Conservation (phyloP, 2,888 invertebrate genomes). For the Tiliacea citrago region DNA sequence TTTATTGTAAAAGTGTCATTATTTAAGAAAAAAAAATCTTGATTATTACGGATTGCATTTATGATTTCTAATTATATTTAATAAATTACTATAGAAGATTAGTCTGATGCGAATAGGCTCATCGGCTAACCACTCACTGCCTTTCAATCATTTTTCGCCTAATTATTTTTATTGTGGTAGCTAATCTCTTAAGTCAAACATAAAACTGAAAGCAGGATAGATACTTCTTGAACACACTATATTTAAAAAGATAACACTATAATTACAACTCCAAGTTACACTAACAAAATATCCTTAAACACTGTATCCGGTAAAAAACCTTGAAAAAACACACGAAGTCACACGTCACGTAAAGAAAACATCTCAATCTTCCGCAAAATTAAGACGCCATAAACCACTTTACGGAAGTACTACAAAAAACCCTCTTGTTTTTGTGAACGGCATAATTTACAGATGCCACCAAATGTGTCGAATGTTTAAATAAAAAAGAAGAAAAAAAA, state of each 20-base stretch:
- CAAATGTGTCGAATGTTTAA: constrained; percentile 75
- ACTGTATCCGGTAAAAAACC: constrained; percentile 12
- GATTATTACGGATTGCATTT: too few relatives aligned
- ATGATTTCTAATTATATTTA: neutral
- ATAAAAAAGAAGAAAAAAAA: constrained; percentile 57
- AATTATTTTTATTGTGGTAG: neutral
- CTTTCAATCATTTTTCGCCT: neutral
- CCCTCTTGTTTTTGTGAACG: constrained; percentile 59
- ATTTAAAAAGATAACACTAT: constrained; percentile 19
- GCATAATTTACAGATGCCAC: constrained; percentile 76
- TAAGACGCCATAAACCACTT: constrained; percentile 65
- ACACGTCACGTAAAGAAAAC: constrained; percentile 56
- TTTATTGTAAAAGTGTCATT: neutral
- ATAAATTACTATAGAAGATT: neutral
- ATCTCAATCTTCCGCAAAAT: constrained; percentile 57
- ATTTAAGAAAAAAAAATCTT: too few relatives aligned
- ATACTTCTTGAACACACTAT: neutral
- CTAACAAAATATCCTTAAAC: neutral
- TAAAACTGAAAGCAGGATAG: neutral
- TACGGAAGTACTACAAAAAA: constrained; percentile 60
- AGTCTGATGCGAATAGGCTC: neutral
- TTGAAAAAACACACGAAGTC: constrained; percentile 36
- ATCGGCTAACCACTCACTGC: too few relatives aligned
- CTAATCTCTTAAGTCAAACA: neutral
- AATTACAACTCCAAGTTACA: neutral